phyloP scores from a whole-genome alignment of 2,113 vertebrate species.

The Paedocypris sp. region DNA sequence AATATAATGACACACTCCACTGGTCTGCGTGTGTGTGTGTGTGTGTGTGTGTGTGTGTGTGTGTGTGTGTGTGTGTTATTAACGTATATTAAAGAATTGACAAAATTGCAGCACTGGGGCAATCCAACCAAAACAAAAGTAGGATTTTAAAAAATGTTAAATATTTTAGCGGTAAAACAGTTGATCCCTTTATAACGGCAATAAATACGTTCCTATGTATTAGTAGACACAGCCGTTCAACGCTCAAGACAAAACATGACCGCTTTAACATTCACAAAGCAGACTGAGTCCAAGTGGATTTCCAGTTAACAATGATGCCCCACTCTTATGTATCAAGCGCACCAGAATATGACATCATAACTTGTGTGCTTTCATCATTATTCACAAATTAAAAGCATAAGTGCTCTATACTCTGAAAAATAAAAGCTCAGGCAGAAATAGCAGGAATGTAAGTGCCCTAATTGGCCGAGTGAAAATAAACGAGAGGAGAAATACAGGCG shows the following conservation, averaged over 20 bases:
- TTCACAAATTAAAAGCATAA: slow-evolving; percentile 46
- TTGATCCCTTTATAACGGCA: not conserved
- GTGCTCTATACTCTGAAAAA: slow-evolving; percentile 51
- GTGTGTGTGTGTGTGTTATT: not conserved
- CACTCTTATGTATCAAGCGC: not conserved
- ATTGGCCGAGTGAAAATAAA: no score
- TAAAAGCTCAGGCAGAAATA: slow-evolving; percentile 42
- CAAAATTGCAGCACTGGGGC: not conserved
- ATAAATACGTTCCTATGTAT: slow-evolving; percentile 17
- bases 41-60: not conserved
- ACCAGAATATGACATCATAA: not conserved
- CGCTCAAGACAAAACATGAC: not conserved
- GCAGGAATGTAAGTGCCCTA: slow-evolving; percentile 1
- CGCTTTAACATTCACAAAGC: slow-evolving; percentile 10
- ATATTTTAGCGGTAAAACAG: not conserved
- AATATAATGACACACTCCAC: not conserved
- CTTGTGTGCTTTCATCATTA: slow-evolving; percentile 12
- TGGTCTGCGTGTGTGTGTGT: not conserved
- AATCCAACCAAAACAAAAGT: not conserved
- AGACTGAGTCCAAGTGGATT: not conserved
- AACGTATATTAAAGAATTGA: no score
- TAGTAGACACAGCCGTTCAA: slow-evolving; percentile 2
- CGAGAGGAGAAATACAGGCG: not conserved
- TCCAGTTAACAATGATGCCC: slow-evolving; percentile 4
- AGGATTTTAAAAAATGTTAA: not conserved